Evolutionary conservation across 2,113 vertebrate species (phyloP).

Genomic region (Erythrocebus patas): DNA sequence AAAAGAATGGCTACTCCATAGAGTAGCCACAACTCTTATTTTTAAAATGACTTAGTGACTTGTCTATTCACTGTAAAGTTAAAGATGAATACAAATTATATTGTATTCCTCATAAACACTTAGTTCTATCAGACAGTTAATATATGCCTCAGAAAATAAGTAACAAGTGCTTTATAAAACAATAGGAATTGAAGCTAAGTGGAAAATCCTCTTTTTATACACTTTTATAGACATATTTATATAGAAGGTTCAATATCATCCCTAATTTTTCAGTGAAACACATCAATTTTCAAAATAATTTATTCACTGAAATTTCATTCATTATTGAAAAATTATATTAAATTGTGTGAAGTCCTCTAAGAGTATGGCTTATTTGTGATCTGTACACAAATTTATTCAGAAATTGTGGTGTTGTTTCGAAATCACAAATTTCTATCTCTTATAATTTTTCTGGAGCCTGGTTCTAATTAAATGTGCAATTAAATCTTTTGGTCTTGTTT

Average conservation of each 20-base stretch:
- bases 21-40: not conserved
- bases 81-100: not conserved
- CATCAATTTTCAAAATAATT: not conserved
- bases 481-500: not conserved
- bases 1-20: no score
- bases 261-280: not conserved
- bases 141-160: not conserved
- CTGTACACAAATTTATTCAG: not conserved
- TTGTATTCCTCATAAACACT: not conserved
- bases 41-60: not conserved
- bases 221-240: not conserved
- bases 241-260: not conserved
- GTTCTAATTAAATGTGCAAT: slow-evolving; percentile 9
- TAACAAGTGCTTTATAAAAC: not conserved
- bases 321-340: not conserved
- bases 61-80: not conserved
- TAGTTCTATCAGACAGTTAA: not conserved
- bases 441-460: not conserved
- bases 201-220: not conserved
- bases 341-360: not conserved
- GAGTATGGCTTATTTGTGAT: not conserved
- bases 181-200: not conserved
- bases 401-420: not conserved
- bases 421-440: not conserved
- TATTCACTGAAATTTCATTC: not conserved